Percentiles rank a stretch among this genome's conserved stretches.
Evolutionary conservation across 1,140 invertebrate species (phyloP).

Genomic region (Sitobion miscanthi): DNA sequence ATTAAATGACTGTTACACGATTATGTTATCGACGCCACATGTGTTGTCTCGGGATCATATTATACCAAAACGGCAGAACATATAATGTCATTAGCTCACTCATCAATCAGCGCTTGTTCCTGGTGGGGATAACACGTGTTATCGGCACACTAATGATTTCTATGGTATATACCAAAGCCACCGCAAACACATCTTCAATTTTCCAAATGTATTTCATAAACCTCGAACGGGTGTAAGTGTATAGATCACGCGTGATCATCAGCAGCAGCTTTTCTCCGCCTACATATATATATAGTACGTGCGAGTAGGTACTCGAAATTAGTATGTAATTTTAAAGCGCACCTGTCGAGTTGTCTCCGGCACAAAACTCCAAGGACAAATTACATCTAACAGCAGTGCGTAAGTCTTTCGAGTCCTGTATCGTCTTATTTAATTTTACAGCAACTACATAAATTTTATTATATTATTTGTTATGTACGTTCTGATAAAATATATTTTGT

Average conservation of each 20-base stretch:
- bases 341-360: neutral
- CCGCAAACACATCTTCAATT: neutral
- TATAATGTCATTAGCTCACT: slow-evolving; percentile 3
- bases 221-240: neutral
- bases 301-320: neutral
- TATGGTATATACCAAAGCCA: neutral
- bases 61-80: neutral
- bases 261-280: neutral
- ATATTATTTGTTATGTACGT: no score
- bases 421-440: neutral
- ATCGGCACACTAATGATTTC: neutral
- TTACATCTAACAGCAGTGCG: neutral
- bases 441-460: neutral
- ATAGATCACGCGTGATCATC: neutral
- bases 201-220: neutral
- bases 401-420: neutral
- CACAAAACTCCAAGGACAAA: neutral
- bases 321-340: neutral
- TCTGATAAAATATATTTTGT: slow-evolving; percentile 15
- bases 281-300: no score
- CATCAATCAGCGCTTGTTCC: neutral
- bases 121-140: neutral
- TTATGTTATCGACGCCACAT: neutral
- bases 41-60: neutral
- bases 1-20: neutral